Percentiles rank a stretch among this genome's conserved stretches.
phyloP scores from a whole-genome alignment of 2,888 invertebrate genomes.

The Azorinus chamasolen region DNA sequence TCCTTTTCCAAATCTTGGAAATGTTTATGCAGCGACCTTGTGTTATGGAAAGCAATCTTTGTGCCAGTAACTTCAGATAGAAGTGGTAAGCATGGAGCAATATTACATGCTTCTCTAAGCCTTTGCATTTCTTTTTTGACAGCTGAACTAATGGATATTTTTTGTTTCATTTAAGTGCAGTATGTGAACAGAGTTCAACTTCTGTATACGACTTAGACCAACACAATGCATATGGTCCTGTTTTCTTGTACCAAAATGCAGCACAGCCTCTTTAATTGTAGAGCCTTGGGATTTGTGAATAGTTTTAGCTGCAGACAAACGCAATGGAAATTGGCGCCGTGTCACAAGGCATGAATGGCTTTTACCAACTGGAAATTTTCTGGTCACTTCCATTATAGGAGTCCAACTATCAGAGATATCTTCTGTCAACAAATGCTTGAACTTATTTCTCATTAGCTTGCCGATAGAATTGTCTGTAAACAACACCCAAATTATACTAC shows the following conservation, averaged over 20 bases:
- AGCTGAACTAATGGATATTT: constrained; percentile 21
- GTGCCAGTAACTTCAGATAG: neutral
- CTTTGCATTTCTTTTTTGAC: constrained; percentile 47
- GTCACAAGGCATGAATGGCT: neutral
- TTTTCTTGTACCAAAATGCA: constrained; percentile 13
- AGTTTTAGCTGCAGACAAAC: constrained; percentile 13
- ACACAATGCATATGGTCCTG: constrained; percentile 28
- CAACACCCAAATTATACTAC: too few relatives aligned
- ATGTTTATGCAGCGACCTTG: constrained; percentile 34
- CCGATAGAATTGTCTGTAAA: too few relatives aligned
- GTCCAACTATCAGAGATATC: too few relatives aligned
- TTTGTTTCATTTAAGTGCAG: constrained; percentile 32
- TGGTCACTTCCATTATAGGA: constrained; percentile 1
- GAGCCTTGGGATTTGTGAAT: constrained; percentile 24
- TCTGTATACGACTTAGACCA: constrained; percentile 49
- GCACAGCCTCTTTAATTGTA: constrained; percentile 3
- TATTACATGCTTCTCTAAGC: constrained; percentile 5
- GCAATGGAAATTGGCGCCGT: constrained; percentile 7
- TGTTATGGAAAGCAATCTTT: constrained; percentile 38
- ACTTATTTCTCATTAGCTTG: too few relatives aligned
- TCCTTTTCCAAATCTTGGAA: too few relatives aligned
- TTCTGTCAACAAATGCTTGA: too few relatives aligned
- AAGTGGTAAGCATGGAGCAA: constrained; percentile 11
- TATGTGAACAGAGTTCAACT: constrained; percentile 36
- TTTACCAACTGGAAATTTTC: neutral